Evolutionary conservation across 2,888 invertebrate species (phyloP).

Genomic region (Zygothrica quintamaculata): DNA sequence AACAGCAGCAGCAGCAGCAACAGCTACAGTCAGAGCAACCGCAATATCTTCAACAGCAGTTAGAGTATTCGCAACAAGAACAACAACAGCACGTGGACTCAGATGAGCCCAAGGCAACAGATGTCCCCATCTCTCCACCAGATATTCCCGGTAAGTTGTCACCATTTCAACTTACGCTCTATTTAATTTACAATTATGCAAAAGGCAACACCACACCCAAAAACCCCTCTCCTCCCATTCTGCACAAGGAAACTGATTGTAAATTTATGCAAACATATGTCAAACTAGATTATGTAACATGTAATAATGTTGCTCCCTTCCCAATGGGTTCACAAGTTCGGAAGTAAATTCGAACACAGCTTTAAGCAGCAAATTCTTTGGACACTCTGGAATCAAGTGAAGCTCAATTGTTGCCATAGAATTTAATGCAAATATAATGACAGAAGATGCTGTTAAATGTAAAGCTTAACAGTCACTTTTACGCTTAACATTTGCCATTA

Average conservation of each 20-base stretch:
- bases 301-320: constrained; percentile 36
- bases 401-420: no score
- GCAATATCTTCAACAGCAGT: constrained; percentile 29
- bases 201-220: constrained; percentile 2
- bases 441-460: no score
- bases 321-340: constrained; percentile 16
- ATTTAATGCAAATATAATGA: no score
- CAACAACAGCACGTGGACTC: constrained; percentile 26
- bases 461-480: no score
- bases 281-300: constrained; percentile 69
- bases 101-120: constrained; percentile 13
- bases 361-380: no score
- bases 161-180: constrained; percentile 56
- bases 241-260: constrained; percentile 16
- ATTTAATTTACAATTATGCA: constrained; percentile 73
- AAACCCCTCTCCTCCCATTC: no score
- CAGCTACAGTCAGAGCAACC: constrained; percentile 20
- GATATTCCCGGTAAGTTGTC: constrained; percentile 66
- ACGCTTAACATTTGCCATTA: no score
- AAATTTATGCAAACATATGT: constrained; percentile 79
- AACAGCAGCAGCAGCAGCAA: constrained; percentile 3
- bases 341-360: constrained; percentile 9
- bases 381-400: no score
- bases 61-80: no score
- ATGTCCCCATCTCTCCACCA: constrained; percentile 26